Evolutionary conservation across 2,888 invertebrate genomes (phyloP).

Genomic region (Chrysomela aeneicollis): DNA sequence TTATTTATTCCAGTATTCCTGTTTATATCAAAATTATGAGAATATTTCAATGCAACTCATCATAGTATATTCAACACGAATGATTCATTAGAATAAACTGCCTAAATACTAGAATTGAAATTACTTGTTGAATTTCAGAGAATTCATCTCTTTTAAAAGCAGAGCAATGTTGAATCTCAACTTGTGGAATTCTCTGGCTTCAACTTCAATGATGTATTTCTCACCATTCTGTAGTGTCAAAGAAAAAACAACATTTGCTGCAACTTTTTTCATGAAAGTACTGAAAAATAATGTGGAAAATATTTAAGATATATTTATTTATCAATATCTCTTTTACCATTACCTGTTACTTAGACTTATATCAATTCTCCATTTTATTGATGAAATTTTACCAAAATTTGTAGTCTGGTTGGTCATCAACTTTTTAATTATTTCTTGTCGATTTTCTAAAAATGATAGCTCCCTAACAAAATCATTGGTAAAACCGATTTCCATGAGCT

Average conservation of each 20-base stretch:
- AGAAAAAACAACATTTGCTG: conserved; percentile 51
- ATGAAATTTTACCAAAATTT: conserved; percentile 40
- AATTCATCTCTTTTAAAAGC: conserved; percentile 52
- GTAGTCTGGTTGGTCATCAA: conserved; percentile 39
- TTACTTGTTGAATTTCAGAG: conserved; percentile 34
- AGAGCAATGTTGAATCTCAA: conserved; percentile 55
- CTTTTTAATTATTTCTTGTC: conserved; percentile 44
- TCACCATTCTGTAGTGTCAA: conserved; percentile 49
- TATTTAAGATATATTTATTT: neutral
- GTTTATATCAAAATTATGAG: too few relatives aligned
- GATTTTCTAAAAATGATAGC: conserved; percentile 49
- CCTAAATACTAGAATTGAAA: neutral
- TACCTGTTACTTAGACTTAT: conserved; percentile 56
- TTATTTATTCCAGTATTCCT: neutral
- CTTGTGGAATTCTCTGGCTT: conserved; percentile 54
- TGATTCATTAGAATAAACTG: too few relatives aligned
- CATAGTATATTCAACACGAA: too few relatives aligned
- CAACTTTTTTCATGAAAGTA: conserved; percentile 48
- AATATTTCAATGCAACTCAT: too few relatives aligned
- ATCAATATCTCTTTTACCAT: conserved; percentile 2
- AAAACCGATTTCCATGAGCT: conserved; percentile 49
- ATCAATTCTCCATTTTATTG: conserved; percentile 55
- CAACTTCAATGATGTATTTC: conserved; percentile 51
- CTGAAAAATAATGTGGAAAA: conserved; percentile 45
- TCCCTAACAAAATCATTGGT: conserved; percentile 49